Evolutionary conservation across 2,113 vertebrate genomes (phyloP).

Genomic region (Pelodiscus sinensis): DNA sequence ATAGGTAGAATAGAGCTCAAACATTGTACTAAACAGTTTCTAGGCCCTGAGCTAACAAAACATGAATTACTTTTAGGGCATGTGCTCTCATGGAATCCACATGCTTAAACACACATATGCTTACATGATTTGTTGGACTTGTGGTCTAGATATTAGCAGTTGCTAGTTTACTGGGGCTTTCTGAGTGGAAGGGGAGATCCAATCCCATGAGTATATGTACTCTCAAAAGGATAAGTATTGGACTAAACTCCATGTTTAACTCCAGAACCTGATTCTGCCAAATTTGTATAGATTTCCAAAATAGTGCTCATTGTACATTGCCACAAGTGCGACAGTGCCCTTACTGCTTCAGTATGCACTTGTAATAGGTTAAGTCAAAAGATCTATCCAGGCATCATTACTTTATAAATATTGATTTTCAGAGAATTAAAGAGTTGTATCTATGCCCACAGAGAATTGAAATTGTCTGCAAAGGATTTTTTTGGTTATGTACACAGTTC

Average conservation of each 20-base stretch:
- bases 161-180: background rate
- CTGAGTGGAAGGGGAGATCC: background rate
- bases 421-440: background rate
- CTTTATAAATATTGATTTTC: too few species aligned
- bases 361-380: background rate
- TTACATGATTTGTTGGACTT: background rate
- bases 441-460: background rate
- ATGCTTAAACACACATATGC: slow-evolving; percentile 14
- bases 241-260: slow-evolving; percentile 1
- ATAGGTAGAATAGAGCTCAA: background rate
- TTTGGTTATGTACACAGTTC: background rate
- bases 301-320: background rate
- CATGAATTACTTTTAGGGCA: slow-evolving; percentile 22
- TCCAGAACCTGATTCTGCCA: slow-evolving; percentile 9
- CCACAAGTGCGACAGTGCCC: background rate
- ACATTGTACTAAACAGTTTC: background rate
- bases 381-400: too few species aligned
- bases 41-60: slow-evolving; percentile 32
- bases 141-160: background rate
- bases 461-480: background rate
- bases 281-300: background rate
- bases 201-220: slow-evolving; percentile 1
- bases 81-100: slow-evolving; percentile 26
- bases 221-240: slow-evolving; percentile 17
- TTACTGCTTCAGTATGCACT: background rate